Conservation (phyloP, 2,888 invertebrate species). For the Dolichomitus sp. region DNA sequence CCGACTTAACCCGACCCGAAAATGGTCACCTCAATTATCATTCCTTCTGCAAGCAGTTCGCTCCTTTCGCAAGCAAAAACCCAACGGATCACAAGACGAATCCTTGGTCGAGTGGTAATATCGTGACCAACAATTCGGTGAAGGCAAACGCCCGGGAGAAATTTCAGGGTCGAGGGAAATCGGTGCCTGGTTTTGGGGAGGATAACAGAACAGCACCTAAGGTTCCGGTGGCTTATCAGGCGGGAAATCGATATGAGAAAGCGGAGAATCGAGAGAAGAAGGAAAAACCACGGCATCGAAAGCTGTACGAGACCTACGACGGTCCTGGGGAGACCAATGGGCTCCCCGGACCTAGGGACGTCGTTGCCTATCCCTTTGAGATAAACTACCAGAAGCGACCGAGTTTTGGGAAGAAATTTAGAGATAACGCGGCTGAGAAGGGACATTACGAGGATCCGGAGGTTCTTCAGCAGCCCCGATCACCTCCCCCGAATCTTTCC, state of each 20-base stretch:
- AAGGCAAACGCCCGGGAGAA: conserved; percentile 23
- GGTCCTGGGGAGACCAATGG: neutral
- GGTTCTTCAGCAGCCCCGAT: conserved; percentile 2
- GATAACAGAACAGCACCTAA: conserved; percentile 32
- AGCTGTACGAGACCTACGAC: conserved; percentile 55
- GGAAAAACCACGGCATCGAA: conserved; percentile 43
- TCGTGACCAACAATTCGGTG: neutral
- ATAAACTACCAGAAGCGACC: conserved; percentile 59
- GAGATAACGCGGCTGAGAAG: conserved; percentile 47
- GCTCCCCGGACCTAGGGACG: conserved; percentile 18
- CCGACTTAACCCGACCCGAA: conserved; percentile 67
- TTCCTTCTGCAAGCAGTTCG: conserved; percentile 79
- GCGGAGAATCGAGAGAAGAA: conserved; percentile 7
- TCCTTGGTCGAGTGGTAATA: conserved; percentile 50
- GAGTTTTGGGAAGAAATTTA: conserved; percentile 47
- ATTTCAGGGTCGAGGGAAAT: conserved; percentile 6
- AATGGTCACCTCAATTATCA: conserved; percentile 78
- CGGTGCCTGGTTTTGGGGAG: neutral
- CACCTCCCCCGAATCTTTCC: neutral
- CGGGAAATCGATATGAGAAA: conserved; percentile 23
- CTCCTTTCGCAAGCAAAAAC: conserved; percentile 63
- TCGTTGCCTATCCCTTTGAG: conserved; percentile 64
- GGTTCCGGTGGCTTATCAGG: conserved; percentile 39
- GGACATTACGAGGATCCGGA: conserved; percentile 54
- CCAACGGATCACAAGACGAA: conserved; percentile 59